Evolutionary conservation across 2,797 vertebrate genomes (phyloP).

Genomic region (Mormyrus hasselquistii): DNA sequence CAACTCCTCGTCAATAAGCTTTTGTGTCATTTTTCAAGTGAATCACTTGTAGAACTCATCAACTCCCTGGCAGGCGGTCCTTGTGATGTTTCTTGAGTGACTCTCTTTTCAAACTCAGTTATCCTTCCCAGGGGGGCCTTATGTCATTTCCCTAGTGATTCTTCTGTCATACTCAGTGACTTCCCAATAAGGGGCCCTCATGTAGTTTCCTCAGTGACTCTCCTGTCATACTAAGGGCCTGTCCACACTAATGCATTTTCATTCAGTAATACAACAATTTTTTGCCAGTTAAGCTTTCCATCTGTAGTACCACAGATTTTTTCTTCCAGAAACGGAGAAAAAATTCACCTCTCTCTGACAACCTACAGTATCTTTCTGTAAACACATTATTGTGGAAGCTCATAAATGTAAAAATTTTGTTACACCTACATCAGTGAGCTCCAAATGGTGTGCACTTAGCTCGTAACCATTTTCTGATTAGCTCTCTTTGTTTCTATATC

Average conservation of each 20-base stretch:
- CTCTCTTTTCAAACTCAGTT: background rate
- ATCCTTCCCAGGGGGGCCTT: background rate
- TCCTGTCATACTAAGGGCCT: background rate
- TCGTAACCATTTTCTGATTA: background rate
- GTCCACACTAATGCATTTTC: background rate
- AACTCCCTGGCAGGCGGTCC: background rate
- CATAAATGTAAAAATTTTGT: too few relatives aligned
- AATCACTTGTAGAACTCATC: background rate
- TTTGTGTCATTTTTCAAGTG: background rate
- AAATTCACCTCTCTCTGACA: background rate
- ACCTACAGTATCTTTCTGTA: background rate
- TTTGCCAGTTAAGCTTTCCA: background rate
- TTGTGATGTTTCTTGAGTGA: background rate
- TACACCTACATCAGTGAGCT: background rate
- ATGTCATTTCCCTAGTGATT: background rate
- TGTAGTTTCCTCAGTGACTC: background rate
- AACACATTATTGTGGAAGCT: background rate
- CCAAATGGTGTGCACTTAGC: background rate
- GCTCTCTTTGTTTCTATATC: background rate
- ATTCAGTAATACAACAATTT: background rate
- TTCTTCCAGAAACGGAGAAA: background rate
- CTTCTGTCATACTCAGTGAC: background rate
- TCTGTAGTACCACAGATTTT: background rate
- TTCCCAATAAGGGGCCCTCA: background rate
- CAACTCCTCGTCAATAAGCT: background rate